Conservation (phyloP, 37 sponge, comb jelly and placozoan genomes). For the Crambe crambe region DNA sequence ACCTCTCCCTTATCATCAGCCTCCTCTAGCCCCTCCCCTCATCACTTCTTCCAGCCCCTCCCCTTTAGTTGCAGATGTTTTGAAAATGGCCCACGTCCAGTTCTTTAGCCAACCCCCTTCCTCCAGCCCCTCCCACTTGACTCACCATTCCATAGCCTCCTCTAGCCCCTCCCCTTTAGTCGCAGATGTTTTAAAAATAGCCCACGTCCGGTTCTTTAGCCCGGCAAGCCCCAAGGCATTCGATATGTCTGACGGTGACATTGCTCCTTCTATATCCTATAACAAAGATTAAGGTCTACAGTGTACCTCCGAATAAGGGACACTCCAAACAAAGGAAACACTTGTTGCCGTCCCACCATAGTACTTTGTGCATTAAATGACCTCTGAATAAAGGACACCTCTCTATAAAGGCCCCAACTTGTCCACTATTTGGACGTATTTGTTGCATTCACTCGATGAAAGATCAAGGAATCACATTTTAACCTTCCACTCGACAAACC, state of each 20-base stretch:
- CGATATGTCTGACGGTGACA: constrained; percentile 94
- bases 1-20: too few relatives aligned
- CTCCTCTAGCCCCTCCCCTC: constrained; percentile 98
- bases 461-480: too few relatives aligned
- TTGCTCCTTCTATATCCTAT: constrained; percentile 94
- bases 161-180: constrained; percentile 95
- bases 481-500: too few relatives aligned
- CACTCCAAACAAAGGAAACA: too few relatives aligned
- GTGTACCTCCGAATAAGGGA: too few relatives aligned
- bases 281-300: neutral
- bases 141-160: constrained; percentile 99
- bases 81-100: constrained; percentile 99
- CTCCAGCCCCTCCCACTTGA: constrained; percentile 92
- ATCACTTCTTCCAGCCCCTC: constrained; percentile 98
- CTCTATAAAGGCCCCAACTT: too few relatives aligned
- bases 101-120: constrained; percentile 97
- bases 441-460: too few relatives aligned
- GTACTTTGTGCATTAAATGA: too few relatives aligned
- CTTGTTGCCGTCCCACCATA: too few relatives aligned
- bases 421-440: too few relatives aligned
- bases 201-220: constrained; percentile 97
- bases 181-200: constrained; percentile 99
- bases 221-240: constrained; percentile 91
- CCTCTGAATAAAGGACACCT: too few relatives aligned
- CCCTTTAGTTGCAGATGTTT: constrained; percentile 96